These are phyloP conservation scores for Chascanopsetta lugubris DNA, from an alignment of 2,113 vertebrate genomes.

Conservation along the genomic window DNA sequence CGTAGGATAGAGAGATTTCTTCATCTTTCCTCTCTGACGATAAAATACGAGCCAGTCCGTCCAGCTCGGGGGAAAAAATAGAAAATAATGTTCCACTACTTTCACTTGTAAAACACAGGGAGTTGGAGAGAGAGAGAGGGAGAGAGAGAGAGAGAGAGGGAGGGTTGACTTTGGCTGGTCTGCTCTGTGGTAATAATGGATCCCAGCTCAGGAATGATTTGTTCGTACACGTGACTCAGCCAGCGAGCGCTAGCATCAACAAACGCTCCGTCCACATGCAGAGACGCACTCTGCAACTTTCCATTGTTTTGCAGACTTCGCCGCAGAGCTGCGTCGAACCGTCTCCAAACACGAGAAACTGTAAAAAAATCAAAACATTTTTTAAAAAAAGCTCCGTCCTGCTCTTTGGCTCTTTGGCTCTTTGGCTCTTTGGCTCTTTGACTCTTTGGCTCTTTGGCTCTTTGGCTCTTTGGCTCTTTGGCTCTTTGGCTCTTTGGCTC, in stretches of 20 bases:
- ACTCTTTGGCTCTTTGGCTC: no score
- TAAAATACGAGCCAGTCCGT: conserved; percentile 65
- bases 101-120: conserved; percentile 69
- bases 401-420: conserved; percentile 40
- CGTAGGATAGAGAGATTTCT: conserved; percentile 49
- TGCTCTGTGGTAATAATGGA: conserved; percentile 73
- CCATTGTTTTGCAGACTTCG: conserved; percentile 55
- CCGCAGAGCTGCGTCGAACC: conserved; percentile 21
- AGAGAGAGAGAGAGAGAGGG: conserved; percentile 42
- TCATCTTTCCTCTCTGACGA: conserved; percentile 45
- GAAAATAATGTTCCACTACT: conserved; percentile 62
- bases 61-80: conserved; percentile 28
- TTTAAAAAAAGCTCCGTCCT: conserved; percentile 1
- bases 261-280: conserved; percentile 59
- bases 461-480: no score
- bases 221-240: conserved; percentile 75
- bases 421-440: no score
- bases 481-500: no score
- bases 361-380: not conserved
- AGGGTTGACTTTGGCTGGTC: conserved; percentile 71
- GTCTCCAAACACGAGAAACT: conserved; percentile 11
- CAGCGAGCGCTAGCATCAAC: conserved; percentile 66
- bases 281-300: conserved; percentile 47
- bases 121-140: conserved; percentile 46
- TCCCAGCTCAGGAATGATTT: conserved; percentile 75